phyloP scores from a whole-genome alignment of 2,113 vertebrate genomes.

The Neotoma lepida region DNA sequence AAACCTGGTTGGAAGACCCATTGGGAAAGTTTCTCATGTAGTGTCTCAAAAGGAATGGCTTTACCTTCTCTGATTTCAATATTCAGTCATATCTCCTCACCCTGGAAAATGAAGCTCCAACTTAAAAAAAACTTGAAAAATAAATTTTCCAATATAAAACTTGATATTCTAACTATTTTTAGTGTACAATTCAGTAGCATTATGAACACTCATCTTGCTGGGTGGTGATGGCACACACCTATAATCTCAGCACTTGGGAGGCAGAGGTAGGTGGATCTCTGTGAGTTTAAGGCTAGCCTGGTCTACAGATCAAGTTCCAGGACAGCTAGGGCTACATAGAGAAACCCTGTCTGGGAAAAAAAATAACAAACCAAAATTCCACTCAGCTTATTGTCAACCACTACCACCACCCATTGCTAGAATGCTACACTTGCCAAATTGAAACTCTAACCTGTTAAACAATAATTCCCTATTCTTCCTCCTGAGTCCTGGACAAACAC shows the following conservation, averaged over 20 bases:
- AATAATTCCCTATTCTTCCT: not conserved
- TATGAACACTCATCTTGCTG: no score
- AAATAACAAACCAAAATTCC: no score
- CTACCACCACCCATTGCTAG: not conserved
- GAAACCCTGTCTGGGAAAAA: no score
- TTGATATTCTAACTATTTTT: no score
- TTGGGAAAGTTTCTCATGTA: not conserved
- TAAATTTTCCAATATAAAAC: no score
- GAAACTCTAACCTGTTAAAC: not conserved
- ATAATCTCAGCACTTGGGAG: no score
- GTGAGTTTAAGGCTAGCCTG: no score
- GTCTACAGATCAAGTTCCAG: no score
- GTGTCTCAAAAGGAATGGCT: not conserved
- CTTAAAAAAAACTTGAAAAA: not conserved
- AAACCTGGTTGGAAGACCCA: not conserved
- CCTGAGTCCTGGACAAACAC: not conserved
- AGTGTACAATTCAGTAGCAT: no score
- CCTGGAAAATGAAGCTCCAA: not conserved
- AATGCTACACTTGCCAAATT: not conserved
- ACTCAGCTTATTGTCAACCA: not conserved
- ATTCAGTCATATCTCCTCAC: not conserved
- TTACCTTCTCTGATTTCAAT: not conserved
- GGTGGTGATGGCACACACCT: no score
- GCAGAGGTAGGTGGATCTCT: no score
- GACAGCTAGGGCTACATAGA: no score